Conservation (phyloP, 2,888 invertebrate genomes). For the Aphelenchoides bicaudatus region DNA sequence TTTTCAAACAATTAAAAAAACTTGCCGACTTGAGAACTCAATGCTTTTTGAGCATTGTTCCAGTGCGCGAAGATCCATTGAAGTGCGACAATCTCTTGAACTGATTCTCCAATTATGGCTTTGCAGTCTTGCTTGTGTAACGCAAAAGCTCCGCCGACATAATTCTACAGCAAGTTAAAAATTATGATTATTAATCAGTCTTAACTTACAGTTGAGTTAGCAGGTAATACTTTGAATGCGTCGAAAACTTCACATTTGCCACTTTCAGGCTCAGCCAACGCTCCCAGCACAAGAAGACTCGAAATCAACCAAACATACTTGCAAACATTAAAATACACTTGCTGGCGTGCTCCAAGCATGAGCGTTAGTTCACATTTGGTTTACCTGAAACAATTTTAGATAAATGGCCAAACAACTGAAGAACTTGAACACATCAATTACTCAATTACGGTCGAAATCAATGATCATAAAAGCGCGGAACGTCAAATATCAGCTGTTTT, state of each 20-base stretch:
- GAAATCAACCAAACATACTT: too few species aligned
- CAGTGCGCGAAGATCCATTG: slow-evolving; percentile 61
- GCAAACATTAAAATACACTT: too few species aligned
- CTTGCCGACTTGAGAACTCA: slow-evolving; percentile 45
- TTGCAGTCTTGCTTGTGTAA: slow-evolving; percentile 55
- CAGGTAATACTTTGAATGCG: slow-evolving; percentile 57
- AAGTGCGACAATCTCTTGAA: slow-evolving; percentile 60
- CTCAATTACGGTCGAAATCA: too few species aligned
- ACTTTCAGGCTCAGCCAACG: too few species aligned
- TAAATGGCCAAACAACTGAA: too few species aligned
- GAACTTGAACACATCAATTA: too few species aligned
- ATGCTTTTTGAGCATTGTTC: slow-evolving; percentile 53
- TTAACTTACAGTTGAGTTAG: slow-evolving; percentile 44
- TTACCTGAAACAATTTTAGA: too few species aligned
- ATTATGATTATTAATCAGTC: neutral
- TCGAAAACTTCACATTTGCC: slow-evolving; percentile 52
- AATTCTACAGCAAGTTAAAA: neutral
- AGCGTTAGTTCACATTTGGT: too few species aligned
- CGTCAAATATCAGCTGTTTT: too few species aligned
- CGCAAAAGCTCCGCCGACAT: slow-evolving; percentile 57
- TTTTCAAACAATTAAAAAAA: slow-evolving; percentile 6
- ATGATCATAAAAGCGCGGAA: too few species aligned
- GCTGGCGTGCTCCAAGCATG: too few species aligned
- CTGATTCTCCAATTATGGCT: slow-evolving; percentile 47
- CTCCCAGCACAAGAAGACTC: too few species aligned